Evolutionary conservation across 2,113 vertebrate species (phyloP), one percentile per base, ranked within the genome.

Genomic region (Lepisosteus osseus): DNA sequence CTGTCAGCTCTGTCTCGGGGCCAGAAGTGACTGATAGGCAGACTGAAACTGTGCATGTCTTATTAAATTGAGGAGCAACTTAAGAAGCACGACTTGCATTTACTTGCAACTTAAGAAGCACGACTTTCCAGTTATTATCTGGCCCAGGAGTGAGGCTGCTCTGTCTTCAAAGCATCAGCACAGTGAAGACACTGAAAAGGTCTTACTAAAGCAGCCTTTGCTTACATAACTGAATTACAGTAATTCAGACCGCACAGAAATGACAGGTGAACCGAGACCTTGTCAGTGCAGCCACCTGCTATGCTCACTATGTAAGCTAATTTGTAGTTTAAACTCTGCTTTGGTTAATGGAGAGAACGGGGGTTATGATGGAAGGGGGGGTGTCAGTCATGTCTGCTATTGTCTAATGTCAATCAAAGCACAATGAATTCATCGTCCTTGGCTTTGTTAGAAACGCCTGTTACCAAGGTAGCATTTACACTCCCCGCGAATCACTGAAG

Each of bases 381-480:
- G 59, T 64, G 11, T 61, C 55, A 41, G 41, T 45, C 61, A 70
- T 12, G 6, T 17, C 5, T 55, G 3, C 51, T 29, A 61, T 65
- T 54, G 59, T 54, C 7, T 43, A 64, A 15, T 61, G 54, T n/a
- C 51, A 17, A 63, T 6, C 15, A 17, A n/a, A 63, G 14, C 43
- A 72, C 67, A 76, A 61, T 69, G 65, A n/a, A 68, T 42, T 59
- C 40, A 42, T 4, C 5, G 13, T 67, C 69, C 68, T 70, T 61
- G 62, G 62, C 61, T 51, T 55, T 51, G 44, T 29, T 71, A 56
- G 42, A 54, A 47, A 67, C 63, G 14, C 54, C 3, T 6, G 68
- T 70, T 77, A 68, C 51, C 72, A 65, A 47, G 72, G 72, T 59
- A 72, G 66, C 70, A 11, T 13, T 17, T 15, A 9, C 44, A 29